Evolutionary conservation across 2,797 vertebrate genomes (phyloP).

Genomic region (Todus mexicanus): DNA sequence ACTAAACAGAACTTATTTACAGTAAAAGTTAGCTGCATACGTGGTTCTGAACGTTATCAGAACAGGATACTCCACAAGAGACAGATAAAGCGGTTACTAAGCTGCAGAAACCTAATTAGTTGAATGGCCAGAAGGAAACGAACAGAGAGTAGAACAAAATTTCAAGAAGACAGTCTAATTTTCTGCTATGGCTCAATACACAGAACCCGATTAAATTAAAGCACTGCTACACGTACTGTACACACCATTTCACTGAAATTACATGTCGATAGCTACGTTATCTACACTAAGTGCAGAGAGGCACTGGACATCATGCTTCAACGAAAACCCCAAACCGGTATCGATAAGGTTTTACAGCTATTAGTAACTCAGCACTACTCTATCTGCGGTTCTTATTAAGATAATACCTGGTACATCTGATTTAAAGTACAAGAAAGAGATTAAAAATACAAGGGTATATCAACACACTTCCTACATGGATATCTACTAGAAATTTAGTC

Average conservation of each 20-base stretch:
- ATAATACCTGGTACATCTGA: constrained; percentile 69
- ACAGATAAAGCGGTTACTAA: constrained; percentile 36
- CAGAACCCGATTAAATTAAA: constrained; percentile 73
- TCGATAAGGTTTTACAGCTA: constrained; percentile 76
- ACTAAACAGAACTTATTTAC: constrained; percentile 64
- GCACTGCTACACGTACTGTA: constrained; percentile 73
- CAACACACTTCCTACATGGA: constrained; percentile 26
- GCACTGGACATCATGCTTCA: constrained; percentile 91
- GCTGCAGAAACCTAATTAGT: not conserved
- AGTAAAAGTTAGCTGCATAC: constrained; percentile 22
- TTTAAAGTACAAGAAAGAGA: constrained; percentile 59
- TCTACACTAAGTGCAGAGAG: constrained; percentile 90
- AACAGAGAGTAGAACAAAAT: not conserved
- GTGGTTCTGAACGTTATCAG: constrained; percentile 36
- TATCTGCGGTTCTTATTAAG: constrained; percentile 71
- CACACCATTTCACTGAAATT: constrained; percentile 82
- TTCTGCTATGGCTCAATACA: constrained; percentile 80
- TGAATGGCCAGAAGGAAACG: constrained; percentile 7
- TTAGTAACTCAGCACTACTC: constrained; percentile 72
- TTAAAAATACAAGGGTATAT: constrained; percentile 62
- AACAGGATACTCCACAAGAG: constrained; percentile 5
- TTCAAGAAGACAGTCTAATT: constrained; percentile 34
- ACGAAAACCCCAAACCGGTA: constrained; percentile 79
- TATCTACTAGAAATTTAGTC: constrained; percentile 26
- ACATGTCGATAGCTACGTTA: constrained; percentile 85